Percentiles rank a stretch among this genome's conserved stretches.
These are phyloP conservation scores for Galbula dea DNA, from an alignment of 2,113 vertebrate genomes.

Conservation along the genomic window DNA sequence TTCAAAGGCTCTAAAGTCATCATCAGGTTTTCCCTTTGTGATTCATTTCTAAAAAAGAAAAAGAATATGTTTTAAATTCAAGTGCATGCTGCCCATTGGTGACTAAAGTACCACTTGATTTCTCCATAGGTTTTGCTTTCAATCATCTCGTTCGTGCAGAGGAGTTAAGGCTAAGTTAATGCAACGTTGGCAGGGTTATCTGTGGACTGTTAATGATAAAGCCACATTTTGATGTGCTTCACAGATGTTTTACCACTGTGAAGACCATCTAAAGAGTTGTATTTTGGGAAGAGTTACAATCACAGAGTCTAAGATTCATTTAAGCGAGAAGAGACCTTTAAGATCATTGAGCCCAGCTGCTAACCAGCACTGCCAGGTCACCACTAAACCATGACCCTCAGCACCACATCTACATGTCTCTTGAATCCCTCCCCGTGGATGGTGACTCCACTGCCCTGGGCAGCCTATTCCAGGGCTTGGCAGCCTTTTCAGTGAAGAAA, in stretches of 20 bases:
- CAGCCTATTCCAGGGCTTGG: no score
- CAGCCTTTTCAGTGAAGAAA: no score
- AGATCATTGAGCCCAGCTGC: no score
- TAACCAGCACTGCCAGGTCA: no score
- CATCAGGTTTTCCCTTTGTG: not conserved
- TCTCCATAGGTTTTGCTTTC: fast-evolving
- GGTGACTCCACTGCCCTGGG: no score
- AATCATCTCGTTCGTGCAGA: not conserved
- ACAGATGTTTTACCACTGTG: not conserved
- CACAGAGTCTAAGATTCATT: no score
- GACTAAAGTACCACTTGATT: not conserved
- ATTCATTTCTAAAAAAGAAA: not conserved
- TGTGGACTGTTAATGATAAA: not conserved
- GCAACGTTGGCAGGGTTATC: not conserved
- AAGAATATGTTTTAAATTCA: not conserved
- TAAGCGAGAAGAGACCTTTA: no score
- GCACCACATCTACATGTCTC: no score
- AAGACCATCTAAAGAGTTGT: not conserved
- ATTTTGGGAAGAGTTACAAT: not conserved
- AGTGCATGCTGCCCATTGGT: not conserved
- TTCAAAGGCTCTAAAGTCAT: not conserved
- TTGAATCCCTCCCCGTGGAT: no score
- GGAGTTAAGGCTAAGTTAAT: not conserved
- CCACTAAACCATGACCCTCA: no score
- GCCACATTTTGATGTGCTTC: not conserved